A percentile compares a stretch with the other conserved stretches of the same genome.
These are phyloP conservation scores for Chaenocephalus aceratus DNA, from an alignment of 2,113 vertebrate genomes.

Conservation along the genomic window DNA sequence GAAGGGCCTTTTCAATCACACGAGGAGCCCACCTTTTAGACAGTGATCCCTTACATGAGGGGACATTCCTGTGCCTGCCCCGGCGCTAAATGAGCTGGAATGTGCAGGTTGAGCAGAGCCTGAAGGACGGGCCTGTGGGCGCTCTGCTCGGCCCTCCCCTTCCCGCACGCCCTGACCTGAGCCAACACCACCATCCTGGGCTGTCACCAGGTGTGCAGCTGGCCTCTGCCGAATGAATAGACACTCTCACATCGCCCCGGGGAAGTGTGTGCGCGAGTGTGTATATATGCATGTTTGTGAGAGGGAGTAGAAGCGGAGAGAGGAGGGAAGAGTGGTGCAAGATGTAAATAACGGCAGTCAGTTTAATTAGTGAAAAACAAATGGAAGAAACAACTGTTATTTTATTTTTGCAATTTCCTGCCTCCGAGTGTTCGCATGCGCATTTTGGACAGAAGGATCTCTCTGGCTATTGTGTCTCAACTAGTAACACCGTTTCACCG, in stretches of 20 bases:
- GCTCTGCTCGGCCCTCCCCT: conserved; percentile 19
- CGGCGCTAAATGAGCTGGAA: conserved; percentile 68
- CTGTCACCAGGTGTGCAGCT: conserved; percentile 81
- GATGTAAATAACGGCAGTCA: conserved; percentile 54
- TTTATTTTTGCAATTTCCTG: conserved; percentile 5
- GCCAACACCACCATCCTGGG: conserved; percentile 75
- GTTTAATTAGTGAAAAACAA: conserved; percentile 61
- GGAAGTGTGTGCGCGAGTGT: conserved; percentile 58
- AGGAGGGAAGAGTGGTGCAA: conserved; percentile 10
- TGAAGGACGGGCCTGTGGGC: conserved; percentile 71
- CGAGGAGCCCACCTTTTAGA: conserved; percentile 59
- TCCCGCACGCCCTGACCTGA: conserved; percentile 53
- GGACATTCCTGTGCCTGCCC: conserved; percentile 73
- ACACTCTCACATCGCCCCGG: conserved; percentile 70
- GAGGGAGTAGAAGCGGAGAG: conserved; percentile 34
- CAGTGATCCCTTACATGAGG: conserved; percentile 73
- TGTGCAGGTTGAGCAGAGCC: conserved; percentile 70
- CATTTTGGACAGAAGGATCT: conserved; percentile 23
- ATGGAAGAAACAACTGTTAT: conserved; percentile 51
- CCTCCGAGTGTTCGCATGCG: conserved; percentile 24
- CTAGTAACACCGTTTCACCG: conserved; percentile 49
- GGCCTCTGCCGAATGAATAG: conserved; percentile 76
- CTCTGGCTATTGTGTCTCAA: conserved; percentile 54
- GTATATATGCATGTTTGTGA: conserved; percentile 49
- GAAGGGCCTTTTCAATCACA: conserved; percentile 69